Base-by-base conservation (phyloP, 23 tunicate genomes). In the Trididemnum clinides region DNA sequence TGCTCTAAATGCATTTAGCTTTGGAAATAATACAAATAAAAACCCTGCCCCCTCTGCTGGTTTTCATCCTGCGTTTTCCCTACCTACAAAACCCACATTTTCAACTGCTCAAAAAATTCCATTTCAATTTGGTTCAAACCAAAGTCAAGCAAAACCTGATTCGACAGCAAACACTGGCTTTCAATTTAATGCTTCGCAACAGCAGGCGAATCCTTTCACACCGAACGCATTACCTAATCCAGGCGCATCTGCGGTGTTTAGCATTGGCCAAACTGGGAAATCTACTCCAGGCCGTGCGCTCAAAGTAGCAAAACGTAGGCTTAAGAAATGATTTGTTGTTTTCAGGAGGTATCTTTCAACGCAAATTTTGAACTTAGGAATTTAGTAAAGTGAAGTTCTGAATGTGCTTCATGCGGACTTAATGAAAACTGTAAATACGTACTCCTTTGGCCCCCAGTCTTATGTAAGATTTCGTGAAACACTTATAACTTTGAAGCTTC, bases 1-100 rank as follows among this genome's bases (percentile, higher is more conserved):
- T 36, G 21, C 23, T 25, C 12, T 38, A 29, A 66, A 38, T 23
- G 51, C 51, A 25, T 2, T 20, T 50, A 51, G 51, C 51, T 65
- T 65, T 21, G 27, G 28, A 36, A 5, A 28, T 7, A 50, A 51
- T 51, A 15, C 38, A 51, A 27, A 35, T 7, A 12, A 78, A 51
- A 51, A 51, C 27, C 65, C 83, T 50, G 50, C 65, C 27, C 66
- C 83, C 25, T 51, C 83, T 26, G 44, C 83, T 51, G 83, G 83
- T 2, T 78, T 78, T 51, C 51, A 51, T 28, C 51, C 51, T 54
- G 28, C 66, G 51, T n/a, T n/a, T 27, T 7, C 66, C 28, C 20
- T 4, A 21, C 57, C 80, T 12, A 1, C 80, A 37, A 51, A 51
- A 50, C 36, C 66, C 3, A 10, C 31, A 12, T 78, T 51, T 78